Percentiles rank a stretch among this genome's conserved stretches.
phyloP scores from a whole-genome alignment of 2,113 vertebrate genomes.

The Elaphurus davidianus region DNA sequence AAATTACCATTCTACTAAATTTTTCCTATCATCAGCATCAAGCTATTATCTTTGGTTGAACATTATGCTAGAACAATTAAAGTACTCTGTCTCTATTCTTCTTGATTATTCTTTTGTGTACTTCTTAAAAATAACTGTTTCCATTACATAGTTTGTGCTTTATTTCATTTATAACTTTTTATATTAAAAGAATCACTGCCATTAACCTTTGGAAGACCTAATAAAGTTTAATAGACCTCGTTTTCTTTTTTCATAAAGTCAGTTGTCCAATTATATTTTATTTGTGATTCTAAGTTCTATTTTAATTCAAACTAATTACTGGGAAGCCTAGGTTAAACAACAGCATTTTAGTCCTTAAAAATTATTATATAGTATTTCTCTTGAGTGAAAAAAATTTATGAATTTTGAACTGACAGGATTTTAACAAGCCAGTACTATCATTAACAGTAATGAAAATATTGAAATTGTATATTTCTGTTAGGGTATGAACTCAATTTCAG shows the following conservation, averaged over 20 bases:
- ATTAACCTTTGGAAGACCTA: slow-evolving; percentile 85
- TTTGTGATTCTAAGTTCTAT: slow-evolving; percentile 80
- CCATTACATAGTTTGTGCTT: slow-evolving; percentile 79
- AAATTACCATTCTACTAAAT: slow-evolving; percentile 86
- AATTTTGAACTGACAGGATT: slow-evolving; percentile 41
- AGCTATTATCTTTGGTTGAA: slow-evolving; percentile 82
- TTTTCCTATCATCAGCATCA: slow-evolving; percentile 82
- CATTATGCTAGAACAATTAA: slow-evolving; percentile 83
- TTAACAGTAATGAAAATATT: neutral
- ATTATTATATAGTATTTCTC: slow-evolving; percentile 53
- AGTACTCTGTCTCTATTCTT: slow-evolving; percentile 81
- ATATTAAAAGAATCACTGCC: slow-evolving; percentile 82
- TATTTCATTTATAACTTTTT: slow-evolving; percentile 81
- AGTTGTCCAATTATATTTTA: slow-evolving; percentile 83
- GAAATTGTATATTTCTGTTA: slow-evolving; percentile 32
- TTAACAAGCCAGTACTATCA: slow-evolving; percentile 16
- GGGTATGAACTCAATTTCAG: slow-evolving; percentile 7
- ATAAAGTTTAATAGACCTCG: slow-evolving; percentile 83
- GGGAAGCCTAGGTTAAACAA: slow-evolving; percentile 48
- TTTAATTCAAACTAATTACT: slow-evolving; percentile 81
- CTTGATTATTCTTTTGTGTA: slow-evolving; percentile 76
- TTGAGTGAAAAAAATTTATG: slow-evolving; percentile 52
- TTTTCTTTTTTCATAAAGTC: slow-evolving; percentile 82
- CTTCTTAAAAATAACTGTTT: slow-evolving; percentile 80
- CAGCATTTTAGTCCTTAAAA: slow-evolving; percentile 70